These are phyloP conservation scores for Pseudopodoces humilis DNA, from an alignment of 2,113 vertebrate genomes.

Conservation along the genomic window DNA sequence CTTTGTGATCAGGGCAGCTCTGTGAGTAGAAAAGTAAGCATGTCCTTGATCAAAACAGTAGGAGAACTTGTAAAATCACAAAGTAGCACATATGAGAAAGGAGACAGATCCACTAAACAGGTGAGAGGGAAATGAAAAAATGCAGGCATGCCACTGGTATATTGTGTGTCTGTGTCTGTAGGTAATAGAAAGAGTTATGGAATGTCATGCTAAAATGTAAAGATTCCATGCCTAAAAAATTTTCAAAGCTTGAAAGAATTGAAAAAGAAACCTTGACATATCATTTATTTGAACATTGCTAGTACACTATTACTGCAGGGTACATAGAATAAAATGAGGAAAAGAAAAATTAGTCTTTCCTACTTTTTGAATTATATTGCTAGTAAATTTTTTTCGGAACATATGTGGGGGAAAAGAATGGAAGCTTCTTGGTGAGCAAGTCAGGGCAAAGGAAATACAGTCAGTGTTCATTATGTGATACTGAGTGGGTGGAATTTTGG, in stretches of 20 bases:
- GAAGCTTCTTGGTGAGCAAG: not conserved
- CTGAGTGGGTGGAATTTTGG: not conserved
- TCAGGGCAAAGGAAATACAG: not conserved
- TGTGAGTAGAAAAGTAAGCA: not conserved
- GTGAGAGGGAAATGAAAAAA: not conserved
- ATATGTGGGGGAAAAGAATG: fast-evolving
- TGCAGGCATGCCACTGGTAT: not conserved
- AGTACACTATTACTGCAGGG: not conserved
- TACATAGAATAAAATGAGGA: not conserved
- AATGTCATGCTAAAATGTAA: not conserved
- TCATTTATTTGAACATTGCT: not conserved
- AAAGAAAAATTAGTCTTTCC: not conserved
- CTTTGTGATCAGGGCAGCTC: not conserved
- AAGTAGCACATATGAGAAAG: not conserved
- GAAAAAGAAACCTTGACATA: not conserved
- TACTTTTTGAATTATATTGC: not conserved
- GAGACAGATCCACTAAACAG: not conserved
- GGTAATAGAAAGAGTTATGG: not conserved
- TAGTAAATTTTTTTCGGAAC: not conserved
- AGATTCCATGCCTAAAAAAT: not conserved
- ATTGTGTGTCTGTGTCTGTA: not conserved
- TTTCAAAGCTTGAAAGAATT: not conserved
- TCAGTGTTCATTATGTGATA: not conserved
- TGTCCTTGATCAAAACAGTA: not conserved
- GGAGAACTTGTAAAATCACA: not conserved